Percentiles rank a stretch among this genome's conserved stretches.
phyloP scores from a whole-genome alignment of 2,888 invertebrate species.

The Machimus atricapillus region DNA sequence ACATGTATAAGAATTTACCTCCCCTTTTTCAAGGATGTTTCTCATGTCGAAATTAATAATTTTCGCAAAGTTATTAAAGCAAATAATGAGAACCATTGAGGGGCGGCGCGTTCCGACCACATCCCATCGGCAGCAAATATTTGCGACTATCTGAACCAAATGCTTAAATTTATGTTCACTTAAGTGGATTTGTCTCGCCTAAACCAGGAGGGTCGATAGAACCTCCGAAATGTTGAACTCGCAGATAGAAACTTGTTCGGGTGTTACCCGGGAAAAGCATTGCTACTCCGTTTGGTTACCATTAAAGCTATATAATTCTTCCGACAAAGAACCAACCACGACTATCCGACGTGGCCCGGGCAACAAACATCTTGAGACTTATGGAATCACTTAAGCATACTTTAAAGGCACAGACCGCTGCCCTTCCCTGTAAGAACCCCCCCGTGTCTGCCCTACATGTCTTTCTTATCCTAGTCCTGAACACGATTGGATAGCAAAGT shows the following conservation, averaged over 20 bases:
- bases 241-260: background rate
- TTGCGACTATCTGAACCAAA: background rate
- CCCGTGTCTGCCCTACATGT: background rate
- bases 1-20: background rate
- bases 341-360: background rate
- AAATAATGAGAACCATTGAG: background rate
- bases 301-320: background rate
- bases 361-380: background rate
- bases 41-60: conserved; percentile 1
- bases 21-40: background rate
- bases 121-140: background rate
- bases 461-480: background rate
- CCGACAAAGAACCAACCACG: background rate
- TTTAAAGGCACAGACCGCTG: background rate
- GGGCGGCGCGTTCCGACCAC: background rate
- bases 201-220: background rate
- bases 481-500: background rate
- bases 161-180: background rate
- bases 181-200: background rate
- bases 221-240: background rate
- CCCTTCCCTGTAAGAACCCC: background rate
- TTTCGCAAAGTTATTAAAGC: conserved; percentile 12
- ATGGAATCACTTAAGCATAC: background rate
- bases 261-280: background rate
- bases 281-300: background rate